A percentile compares a stretch with the other conserved stretches of the same genome.
Conservation (phyloP, 2,888 invertebrate species). For the Schizaphis graminum region DNA sequence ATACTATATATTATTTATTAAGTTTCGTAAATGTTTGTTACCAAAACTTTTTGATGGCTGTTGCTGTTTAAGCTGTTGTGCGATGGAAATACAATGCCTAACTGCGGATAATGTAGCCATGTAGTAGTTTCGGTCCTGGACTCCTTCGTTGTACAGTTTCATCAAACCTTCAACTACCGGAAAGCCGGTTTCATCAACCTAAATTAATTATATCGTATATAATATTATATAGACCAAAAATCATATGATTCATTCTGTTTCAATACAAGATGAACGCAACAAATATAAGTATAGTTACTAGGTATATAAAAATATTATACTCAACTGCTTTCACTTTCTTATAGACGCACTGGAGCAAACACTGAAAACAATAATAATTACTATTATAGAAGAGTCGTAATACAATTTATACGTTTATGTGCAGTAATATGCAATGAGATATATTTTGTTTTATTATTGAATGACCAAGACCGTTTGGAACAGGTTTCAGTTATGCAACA, state of each 20-base stretch:
- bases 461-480: slow-evolving; percentile 11
- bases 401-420: slow-evolving; percentile 1
- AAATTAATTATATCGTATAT: slow-evolving; percentile 65
- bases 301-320: slow-evolving; percentile 70
- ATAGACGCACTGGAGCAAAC: slow-evolving; percentile 84
- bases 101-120: slow-evolving; percentile 82
- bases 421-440: slow-evolving; percentile 4
- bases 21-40: slow-evolving; percentile 43
- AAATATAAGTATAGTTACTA: not conserved
- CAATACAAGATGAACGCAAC: not conserved
- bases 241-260: slow-evolving; percentile 3
- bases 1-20: not conserved
- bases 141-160: slow-evolving; percentile 82
- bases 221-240: slow-evolving; percentile 1
- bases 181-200: slow-evolving; percentile 82
- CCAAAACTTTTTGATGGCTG: slow-evolving; percentile 69
- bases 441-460: slow-evolving; percentile 7
- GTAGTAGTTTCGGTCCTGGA: slow-evolving; percentile 82
- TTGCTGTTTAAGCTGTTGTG: slow-evolving; percentile 71
- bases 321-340: slow-evolving; percentile 83
- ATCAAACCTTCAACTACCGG: slow-evolving; percentile 82
- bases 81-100: slow-evolving; percentile 77
- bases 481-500: slow-evolving; percentile 55
- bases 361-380: slow-evolving; percentile 74
- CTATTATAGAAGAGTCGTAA: slow-evolving; percentile 14